Evolutionary conservation across 2,888 invertebrate species (phyloP).

Genomic region (Drosophila birchii): DNA sequence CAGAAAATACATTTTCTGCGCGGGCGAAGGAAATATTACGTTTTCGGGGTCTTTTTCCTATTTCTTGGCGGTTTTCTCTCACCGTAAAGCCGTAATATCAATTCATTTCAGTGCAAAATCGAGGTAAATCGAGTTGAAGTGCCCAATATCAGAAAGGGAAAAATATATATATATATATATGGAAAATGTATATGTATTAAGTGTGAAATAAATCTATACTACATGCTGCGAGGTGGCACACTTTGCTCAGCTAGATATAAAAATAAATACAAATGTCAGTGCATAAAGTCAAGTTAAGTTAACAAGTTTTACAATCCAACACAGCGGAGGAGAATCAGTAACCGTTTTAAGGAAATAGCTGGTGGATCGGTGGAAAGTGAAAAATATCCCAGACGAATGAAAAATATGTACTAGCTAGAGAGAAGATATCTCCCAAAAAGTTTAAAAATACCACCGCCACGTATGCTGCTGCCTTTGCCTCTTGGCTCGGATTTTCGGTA

Average conservation of each 20-base stretch:
- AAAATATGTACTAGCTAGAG: slow-evolving; percentile 22
- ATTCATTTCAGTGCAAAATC: background rate
- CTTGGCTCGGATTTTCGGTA: slow-evolving; percentile 57
- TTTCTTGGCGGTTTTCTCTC: background rate
- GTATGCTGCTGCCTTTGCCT: slow-evolving; percentile 64
- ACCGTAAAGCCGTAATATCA: background rate
- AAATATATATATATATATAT: slow-evolving; percentile 21
- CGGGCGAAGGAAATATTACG: slow-evolving; percentile 46
- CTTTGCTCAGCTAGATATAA: slow-evolving; percentile 30
- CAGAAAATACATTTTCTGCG: slow-evolving; percentile 51
- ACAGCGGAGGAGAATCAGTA: background rate
- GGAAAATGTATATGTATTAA: slow-evolving; percentile 23
- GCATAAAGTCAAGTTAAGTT: slow-evolving; percentile 4
- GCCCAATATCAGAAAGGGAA: slow-evolving; percentile 5
- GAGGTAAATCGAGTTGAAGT: background rate
- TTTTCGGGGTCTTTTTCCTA: background rate
- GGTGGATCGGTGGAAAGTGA: background rate
- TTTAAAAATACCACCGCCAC: slow-evolving; percentile 75
- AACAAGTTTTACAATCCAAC: slow-evolving; percentile 4
- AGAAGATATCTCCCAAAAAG: slow-evolving; percentile 45
- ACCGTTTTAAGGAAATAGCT: background rate
- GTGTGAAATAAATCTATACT: slow-evolving; percentile 34
- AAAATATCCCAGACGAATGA: slow-evolving; percentile 5
- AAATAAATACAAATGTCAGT: slow-evolving; percentile 16
- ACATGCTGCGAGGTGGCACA: slow-evolving; percentile 34